phyloP scores from a whole-genome alignment of 1,140 invertebrate species.

The Sipha flava region DNA sequence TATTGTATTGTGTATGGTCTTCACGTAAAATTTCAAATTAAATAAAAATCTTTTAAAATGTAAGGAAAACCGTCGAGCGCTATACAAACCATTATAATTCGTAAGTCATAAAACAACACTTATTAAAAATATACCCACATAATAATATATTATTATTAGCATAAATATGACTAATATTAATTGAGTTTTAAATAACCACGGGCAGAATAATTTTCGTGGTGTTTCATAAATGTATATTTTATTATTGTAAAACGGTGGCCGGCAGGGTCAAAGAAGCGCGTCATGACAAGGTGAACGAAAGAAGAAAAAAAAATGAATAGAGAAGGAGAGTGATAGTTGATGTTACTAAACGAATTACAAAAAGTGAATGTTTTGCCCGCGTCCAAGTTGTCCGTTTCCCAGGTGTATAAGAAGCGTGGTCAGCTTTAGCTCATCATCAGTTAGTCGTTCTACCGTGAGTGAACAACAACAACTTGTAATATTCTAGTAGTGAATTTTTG shows the following conservation, averaged over 20 bases:
- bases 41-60: no score
- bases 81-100: no score
- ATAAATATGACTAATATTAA: no score
- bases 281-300: conserved; percentile 18
- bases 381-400: conserved; percentile 5
- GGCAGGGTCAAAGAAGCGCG: conserved; percentile 16
- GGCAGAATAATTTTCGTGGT: no score
- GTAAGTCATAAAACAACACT: no score
- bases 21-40: no score
- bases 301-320: background rate
- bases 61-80: no score
- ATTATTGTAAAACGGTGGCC: background rate
- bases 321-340: conserved; percentile 27
- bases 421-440: conserved; percentile 24
- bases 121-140: no score
- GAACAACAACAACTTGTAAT: background rate
- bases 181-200: no score
- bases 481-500: background rate
- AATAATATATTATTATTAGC: no score
- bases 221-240: background rate
- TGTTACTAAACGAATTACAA: conserved; percentile 7
- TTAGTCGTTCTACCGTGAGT: conserved; percentile 3
- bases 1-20: no score
- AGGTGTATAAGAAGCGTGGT: conserved; percentile 10
- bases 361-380: conserved; percentile 29